Evolutionary conservation across 2,113 vertebrate species (phyloP).

Genomic region (Coturnix japonica): DNA sequence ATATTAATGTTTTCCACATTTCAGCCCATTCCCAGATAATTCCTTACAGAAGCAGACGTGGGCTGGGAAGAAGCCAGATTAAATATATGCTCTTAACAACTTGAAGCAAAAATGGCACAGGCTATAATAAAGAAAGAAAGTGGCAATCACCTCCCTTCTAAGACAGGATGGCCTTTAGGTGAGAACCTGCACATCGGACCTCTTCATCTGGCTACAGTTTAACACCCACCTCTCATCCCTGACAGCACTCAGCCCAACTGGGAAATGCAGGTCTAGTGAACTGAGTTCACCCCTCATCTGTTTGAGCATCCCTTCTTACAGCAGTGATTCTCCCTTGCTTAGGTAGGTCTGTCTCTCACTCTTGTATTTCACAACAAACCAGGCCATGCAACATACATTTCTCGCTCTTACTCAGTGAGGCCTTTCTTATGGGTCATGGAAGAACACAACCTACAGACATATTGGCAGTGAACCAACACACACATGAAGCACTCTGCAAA

Average conservation of each 20-base stretch:
- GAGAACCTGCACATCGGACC: neutral
- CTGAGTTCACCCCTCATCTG: neutral
- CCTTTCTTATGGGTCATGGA: neutral
- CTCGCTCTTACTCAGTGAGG: neutral
- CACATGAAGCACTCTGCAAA: rapidly evolving
- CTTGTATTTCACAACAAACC: neutral
- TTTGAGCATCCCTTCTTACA: neutral
- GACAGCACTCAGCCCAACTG: neutral
- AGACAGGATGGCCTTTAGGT: neutral
- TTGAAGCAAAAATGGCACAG: neutral
- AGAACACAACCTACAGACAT: neutral
- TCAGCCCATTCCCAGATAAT: neutral
- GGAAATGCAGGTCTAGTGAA: neutral
- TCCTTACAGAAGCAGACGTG: neutral
- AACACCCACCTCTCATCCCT: neutral
- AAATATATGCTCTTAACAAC: neutral
- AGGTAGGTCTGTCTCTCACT: neutral
- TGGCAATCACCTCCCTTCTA: neutral
- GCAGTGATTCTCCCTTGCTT: neutral
- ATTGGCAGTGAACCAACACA: neutral
- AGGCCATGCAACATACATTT: neutral
- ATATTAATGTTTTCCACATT: neutral
- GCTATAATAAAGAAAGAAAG: neutral
- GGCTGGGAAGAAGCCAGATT: neutral
- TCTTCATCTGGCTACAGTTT: neutral